These are phyloP conservation scores for Odontothrips loti DNA, from an alignment of 2,888 invertebrate species.

Conservation along the genomic window DNA sequence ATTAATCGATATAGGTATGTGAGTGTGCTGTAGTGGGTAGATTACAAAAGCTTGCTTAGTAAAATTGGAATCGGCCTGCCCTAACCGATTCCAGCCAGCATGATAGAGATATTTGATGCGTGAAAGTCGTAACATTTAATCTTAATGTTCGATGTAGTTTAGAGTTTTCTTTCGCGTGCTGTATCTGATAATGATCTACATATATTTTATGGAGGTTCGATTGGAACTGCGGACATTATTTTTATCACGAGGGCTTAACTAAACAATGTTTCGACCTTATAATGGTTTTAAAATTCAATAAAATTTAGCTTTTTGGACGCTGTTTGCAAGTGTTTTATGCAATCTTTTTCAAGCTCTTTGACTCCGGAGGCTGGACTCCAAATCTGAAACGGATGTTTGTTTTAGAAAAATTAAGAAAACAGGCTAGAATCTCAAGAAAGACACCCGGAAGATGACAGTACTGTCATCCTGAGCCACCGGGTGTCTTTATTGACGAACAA, in stretches of 20 bases:
- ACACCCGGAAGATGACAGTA: constrained; percentile 4
- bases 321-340: neutral
- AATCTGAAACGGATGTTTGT: neutral
- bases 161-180: neutral
- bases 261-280: neutral
- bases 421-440: neutral
- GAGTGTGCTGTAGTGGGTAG: neutral
- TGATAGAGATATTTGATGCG: neutral
- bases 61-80: neutral
- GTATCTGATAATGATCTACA: neutral
- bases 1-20: neutral
- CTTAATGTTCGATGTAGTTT: neutral
- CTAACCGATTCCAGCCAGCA: constrained; percentile 11
- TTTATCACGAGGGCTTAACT: neutral
- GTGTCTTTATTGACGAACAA: constrained; percentile 7
- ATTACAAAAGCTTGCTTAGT: neutral
- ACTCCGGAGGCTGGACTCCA: constrained; percentile 17
- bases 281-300: neutral
- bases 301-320: neutral
- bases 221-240: neutral
- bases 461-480: constrained; percentile 15
- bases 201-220: neutral
- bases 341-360: neutral
- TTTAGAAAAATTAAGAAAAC: neutral
- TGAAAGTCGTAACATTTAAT: neutral